Conservation (phyloP, 2,888 invertebrate genomes). For the Gryllus longicercus region DNA sequence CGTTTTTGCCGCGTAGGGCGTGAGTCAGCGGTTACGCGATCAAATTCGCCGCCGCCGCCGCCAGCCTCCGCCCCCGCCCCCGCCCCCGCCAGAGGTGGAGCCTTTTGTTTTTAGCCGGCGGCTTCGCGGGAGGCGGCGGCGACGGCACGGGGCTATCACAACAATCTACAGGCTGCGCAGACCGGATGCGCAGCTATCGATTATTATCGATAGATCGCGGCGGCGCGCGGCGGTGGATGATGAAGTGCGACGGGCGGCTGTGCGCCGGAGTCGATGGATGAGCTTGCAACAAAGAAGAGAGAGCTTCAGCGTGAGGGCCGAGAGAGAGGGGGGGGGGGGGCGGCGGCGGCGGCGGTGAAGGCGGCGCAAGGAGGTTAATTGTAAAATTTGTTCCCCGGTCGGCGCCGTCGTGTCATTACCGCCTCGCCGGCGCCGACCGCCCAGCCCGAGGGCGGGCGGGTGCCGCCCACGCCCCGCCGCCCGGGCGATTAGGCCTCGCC, state of each 20-base stretch:
- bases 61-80: not conserved
- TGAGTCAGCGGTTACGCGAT: slow-evolving; percentile 1
- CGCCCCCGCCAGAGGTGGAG: not conserved
- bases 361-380: too few species aligned
- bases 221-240: not conserved
- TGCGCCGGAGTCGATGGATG: not conserved
- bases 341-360: too few species aligned
- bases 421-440: too few species aligned
- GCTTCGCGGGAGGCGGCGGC: not conserved
- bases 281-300: not conserved
- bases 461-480: too few species aligned
- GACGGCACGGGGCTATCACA: not conserved
- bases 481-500: too few species aligned
- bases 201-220: not conserved
- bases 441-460: too few species aligned
- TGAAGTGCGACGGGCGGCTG: not conserved
- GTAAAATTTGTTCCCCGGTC: too few species aligned
- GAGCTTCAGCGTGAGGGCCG: too few species aligned
- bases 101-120: not conserved
- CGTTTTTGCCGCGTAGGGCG: not conserved
- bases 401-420: too few species aligned
- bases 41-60: not conserved
- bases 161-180: not conserved
- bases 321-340: too few species aligned
- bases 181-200: not conserved